Evolutionary conservation across 2,888 invertebrate genomes (phyloP).

Genomic region (Arenicola marina): DNA sequence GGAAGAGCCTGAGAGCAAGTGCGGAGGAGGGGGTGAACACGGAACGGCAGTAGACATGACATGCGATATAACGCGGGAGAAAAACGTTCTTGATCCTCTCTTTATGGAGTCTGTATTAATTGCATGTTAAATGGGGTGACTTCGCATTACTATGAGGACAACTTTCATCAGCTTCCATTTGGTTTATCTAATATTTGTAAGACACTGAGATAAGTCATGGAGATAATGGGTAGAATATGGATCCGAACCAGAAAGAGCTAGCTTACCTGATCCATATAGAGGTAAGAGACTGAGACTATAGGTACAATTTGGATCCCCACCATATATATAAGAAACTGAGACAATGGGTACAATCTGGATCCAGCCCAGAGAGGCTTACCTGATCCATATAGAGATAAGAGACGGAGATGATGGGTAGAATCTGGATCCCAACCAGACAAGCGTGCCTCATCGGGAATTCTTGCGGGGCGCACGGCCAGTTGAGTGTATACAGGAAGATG

Average conservation of each 20-base stretch:
- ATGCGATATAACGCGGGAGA: too few relatives aligned
- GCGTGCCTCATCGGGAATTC: conserved; percentile 46
- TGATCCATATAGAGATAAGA: conserved; percentile 44
- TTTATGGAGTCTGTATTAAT: too few relatives aligned
- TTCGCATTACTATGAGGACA: too few relatives aligned
- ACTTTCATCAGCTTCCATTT: too few relatives aligned
- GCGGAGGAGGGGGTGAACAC: too few relatives aligned
- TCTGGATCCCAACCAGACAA: conserved; percentile 46
- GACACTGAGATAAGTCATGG: conserved; percentile 40
- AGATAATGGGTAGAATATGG: conserved; percentile 45
- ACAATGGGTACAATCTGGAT: not conserved
- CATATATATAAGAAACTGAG: too few relatives aligned
- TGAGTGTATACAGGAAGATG: conserved; percentile 44
- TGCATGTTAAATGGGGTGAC: too few relatives aligned
- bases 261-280: conserved; percentile 45
- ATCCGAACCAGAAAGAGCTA: conserved; percentile 46
- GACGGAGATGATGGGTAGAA: conserved; percentile 44
- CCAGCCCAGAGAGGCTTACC: conserved; percentile 24
- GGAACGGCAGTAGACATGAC: too few relatives aligned
- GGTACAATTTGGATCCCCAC: conserved; percentile 49
- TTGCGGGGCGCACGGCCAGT: conserved; percentile 48
- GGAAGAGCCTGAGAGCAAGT: too few relatives aligned
- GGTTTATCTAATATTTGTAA: too few relatives aligned
- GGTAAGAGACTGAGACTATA: conserved; percentile 41
- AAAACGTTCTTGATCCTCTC: too few relatives aligned